Base-by-base conservation (phyloP, 37 sponge, comb jelly and placozoan species). In the Tethya wilhelma region DNA sequence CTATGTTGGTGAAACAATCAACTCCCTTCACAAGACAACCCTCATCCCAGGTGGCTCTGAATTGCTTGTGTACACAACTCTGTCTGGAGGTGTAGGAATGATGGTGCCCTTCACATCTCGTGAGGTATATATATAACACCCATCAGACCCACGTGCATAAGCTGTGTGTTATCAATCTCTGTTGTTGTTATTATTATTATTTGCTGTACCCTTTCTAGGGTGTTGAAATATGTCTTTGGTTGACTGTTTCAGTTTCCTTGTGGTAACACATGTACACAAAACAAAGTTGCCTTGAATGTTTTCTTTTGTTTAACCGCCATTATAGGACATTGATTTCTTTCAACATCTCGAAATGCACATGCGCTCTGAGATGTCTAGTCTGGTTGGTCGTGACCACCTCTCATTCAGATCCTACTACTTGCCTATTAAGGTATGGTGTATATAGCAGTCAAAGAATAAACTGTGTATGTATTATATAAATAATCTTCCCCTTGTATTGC, bases 301-400 rank as follows among this genome's bases (percentile, higher is more conserved):
- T n/a, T 12, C 7, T 60, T 60, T 60, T 60, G 22, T 60, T 60
- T 60, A 60, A 60, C 26, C 11, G 6, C 22, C 22, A 38, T 56
- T 60, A 7, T 58, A 95, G 93, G 99, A 98, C 67, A 94, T 94
- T 67, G 97, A 98, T 79, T 98, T 96, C 82, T 94, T 98, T 74
- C 99, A 98, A 65, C 99, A 98, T 67, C 84, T 98, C 41, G 97
- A 98, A 82, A 96, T 98, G 97, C 95, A 98, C 79, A 85, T 98
- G 90, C 70, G 97, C 22, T 73, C 92, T 5, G 99, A 98, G 67
- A 69, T 78, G 36, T 84, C 94, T 0, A 94, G 92, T 40, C 73
- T 94, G 22, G 79, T 93, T 20, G 99, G 99, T 0, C 53, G 99
- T 19, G 99, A 98, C 58, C 97, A 98, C 59, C 78, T 96, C 34